Evolutionary conservation across 2,888 invertebrate species (phyloP).

Genomic region (Zonitis immaculata): DNA sequence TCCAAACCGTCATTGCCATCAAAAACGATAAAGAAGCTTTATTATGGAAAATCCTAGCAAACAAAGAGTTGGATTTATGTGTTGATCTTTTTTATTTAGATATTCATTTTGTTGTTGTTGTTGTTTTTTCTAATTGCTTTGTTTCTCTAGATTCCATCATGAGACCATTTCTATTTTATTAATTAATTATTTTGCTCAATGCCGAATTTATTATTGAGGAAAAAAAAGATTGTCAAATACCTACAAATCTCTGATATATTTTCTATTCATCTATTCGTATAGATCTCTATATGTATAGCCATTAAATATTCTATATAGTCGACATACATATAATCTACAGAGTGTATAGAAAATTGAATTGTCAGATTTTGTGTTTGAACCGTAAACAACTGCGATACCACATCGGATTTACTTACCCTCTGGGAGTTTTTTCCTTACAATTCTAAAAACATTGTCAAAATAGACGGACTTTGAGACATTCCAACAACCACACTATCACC

Average conservation of each 20-base stretch:
- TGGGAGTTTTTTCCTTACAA: neutral
- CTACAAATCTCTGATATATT: no score
- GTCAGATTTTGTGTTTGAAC: neutral
- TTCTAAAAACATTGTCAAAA: neutral
- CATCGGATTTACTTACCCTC: neutral
- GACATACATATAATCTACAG: neutral
- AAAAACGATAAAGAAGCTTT: neutral
- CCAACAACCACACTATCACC: neutral
- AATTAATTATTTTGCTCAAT: no score
- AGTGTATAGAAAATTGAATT: neutral
- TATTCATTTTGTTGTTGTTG: no score
- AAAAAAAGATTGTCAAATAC: neutral
- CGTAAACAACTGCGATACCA: neutral
- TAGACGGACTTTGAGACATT: neutral
- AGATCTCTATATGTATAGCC: no score
- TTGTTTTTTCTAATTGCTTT: neutral
- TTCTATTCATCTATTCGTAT: neutral
- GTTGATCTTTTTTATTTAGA: neutral
- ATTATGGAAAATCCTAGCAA: neutral
- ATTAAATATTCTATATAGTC: neutral
- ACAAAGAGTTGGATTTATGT: neutral
- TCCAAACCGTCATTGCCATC: neutral
- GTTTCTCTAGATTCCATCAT: neutral
- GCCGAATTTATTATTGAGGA: no score
- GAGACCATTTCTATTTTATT: neutral